Evolutionary conservation across 2,113 vertebrate genomes (phyloP).

Genomic region (Bubo scandiacus): DNA sequence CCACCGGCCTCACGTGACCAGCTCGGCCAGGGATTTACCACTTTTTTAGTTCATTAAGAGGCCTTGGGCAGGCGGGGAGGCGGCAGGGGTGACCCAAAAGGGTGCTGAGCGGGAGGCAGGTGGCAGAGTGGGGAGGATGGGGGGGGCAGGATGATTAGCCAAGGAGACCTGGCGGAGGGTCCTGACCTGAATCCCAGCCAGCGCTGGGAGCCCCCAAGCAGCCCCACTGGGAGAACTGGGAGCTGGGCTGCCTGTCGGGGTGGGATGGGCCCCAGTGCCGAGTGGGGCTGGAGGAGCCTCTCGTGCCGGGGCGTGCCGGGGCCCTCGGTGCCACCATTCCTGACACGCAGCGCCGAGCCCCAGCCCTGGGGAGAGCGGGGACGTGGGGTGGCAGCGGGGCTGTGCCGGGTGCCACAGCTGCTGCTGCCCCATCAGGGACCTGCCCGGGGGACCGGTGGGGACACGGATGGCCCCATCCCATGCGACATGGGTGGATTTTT

Average conservation of each 20-base stretch:
- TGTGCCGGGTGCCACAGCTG: neutral
- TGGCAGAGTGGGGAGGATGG: neutral
- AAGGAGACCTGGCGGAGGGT: constrained; percentile 45
- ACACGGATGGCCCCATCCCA: fast-evolving
- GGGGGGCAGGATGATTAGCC: constrained; percentile 10
- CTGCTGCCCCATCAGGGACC: neutral
- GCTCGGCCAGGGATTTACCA: constrained; percentile 45
- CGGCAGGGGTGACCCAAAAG: constrained; percentile 43
- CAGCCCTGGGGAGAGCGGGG: fast-evolving
- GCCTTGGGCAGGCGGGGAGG: constrained; percentile 41
- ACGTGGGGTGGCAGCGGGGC: neutral
- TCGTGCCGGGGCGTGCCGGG: fast-evolving
- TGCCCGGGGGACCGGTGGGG: fast-evolving
- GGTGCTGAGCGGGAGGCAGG: constrained; percentile 19
- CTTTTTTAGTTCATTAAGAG: constrained; percentile 70
- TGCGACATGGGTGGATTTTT: neutral
- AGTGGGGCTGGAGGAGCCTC: fast-evolving
- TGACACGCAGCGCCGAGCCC: neutral
- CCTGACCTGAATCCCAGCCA: constrained; percentile 53
- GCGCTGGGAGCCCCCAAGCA: neutral
- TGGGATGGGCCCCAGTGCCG: neutral
- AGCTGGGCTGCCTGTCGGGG: neutral
- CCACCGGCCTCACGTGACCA: constrained; percentile 35
- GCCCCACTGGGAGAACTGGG: neutral
- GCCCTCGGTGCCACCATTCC: neutral